Evolutionary conservation across 2,797 vertebrate genomes (phyloP).

Genomic region (Dipus sagitta): DNA sequence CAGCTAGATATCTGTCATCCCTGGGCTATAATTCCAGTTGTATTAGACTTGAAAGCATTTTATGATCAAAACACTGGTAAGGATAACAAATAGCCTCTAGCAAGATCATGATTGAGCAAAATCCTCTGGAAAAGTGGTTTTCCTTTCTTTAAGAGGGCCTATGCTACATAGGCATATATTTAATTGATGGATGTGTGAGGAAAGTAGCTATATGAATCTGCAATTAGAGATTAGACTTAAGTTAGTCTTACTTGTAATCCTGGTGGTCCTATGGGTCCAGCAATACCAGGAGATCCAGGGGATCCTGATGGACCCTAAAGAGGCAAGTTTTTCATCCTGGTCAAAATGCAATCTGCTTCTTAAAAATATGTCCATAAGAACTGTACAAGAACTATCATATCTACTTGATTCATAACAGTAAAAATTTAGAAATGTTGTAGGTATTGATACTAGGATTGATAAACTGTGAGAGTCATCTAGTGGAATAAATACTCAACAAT

Average conservation of each 20-base stretch:
- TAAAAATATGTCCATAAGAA: background rate
- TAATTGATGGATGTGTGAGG: background rate
- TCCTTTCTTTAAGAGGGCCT: background rate
- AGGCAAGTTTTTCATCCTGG: constrained; percentile 31
- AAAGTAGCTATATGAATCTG: background rate
- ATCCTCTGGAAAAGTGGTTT: constrained; percentile 26
- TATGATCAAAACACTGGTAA: constrained; percentile 23
- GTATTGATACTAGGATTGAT: background rate
- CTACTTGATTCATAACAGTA: constrained; percentile 43
- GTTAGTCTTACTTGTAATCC: constrained; percentile 85
- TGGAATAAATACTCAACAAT: background rate
- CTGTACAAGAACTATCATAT: constrained; percentile 29
- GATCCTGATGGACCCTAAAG: constrained; percentile 86
- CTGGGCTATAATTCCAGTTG: constrained; percentile 13
- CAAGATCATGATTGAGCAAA: constrained; percentile 18
- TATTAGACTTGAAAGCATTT: constrained; percentile 24
- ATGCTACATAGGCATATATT: background rate
- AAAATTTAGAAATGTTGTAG: constrained; percentile 34
- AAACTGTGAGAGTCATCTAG: background rate
- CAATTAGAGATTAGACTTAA: constrained; percentile 13
- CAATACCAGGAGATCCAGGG: constrained; percentile 83
- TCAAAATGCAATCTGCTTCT: constrained; percentile 54
- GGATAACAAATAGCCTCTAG: constrained; percentile 21
- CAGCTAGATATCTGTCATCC: background rate
- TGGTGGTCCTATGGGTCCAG: constrained; percentile 84